Evolutionary conservation across 2,888 invertebrate species (phyloP).

Genomic region (Orthosia gothica): DNA sequence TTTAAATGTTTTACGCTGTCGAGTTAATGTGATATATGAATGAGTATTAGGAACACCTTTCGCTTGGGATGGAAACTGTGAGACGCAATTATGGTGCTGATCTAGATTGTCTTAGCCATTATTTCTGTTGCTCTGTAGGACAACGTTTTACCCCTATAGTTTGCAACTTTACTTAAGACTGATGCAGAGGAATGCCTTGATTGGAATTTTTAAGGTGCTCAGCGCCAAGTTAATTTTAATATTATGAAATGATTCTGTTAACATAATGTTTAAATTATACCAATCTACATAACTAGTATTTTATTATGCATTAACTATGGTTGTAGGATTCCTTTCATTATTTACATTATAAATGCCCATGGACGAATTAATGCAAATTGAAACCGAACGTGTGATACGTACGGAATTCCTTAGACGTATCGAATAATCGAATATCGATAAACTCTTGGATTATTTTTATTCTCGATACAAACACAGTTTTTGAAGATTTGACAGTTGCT

Average conservation of each 20-base stretch:
- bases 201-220: slow-evolving; percentile 2
- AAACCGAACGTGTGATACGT: slow-evolving; percentile 16
- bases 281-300: slow-evolving; percentile 34
- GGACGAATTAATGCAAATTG: slow-evolving; percentile 27
- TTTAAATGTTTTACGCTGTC: too few relatives aligned
- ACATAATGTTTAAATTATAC: slow-evolving; percentile 23
- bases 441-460: too few relatives aligned
- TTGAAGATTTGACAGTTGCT: background rate
- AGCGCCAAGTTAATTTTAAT: background rate
- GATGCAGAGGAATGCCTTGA: background rate
- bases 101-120: background rate
- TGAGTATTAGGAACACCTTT: too few relatives aligned
- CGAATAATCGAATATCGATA: background rate
- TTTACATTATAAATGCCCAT: slow-evolving; percentile 16
- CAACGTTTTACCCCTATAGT: background rate
- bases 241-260: slow-evolving; percentile 35
- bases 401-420: background rate
- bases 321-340: slow-evolving; percentile 18
- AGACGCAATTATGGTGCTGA: background rate
- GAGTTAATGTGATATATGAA: too few relatives aligned
- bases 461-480: too few relatives aligned
- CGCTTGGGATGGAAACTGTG: too few relatives aligned
- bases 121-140: background rate
- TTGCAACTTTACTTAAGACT: background rate
- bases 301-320: slow-evolving; percentile 24